Evolutionary conservation across 2,113 vertebrate genomes (phyloP).

Genomic region (Eira barbara): DNA sequence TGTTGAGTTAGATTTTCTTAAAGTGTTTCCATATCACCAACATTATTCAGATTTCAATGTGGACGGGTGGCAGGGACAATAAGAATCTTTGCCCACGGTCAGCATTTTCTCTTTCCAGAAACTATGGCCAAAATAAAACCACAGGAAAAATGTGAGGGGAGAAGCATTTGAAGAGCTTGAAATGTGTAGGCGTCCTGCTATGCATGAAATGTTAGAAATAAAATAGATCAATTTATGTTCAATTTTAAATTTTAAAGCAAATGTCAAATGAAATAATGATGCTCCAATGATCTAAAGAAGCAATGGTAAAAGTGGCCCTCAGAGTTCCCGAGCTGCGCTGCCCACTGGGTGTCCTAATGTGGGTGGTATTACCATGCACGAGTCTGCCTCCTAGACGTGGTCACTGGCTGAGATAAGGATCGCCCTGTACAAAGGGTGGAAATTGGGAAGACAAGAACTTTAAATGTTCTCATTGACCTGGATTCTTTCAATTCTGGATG

Average conservation of each 20-base stretch:
- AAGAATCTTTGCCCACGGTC: neutral
- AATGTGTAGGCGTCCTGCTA: neutral
- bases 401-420: neutral
- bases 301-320: neutral
- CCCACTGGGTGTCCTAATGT: neutral
- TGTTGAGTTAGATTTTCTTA: neutral
- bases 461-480: neutral
- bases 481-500: neutral
- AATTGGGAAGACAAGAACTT: neutral
- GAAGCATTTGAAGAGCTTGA: neutral
- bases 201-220: neutral
- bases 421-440: neutral
- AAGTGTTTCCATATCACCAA: neutral
- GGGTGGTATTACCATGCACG: fast-evolving
- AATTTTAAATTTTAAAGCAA: neutral
- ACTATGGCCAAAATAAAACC: neutral
- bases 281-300: neutral
- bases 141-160: neutral
- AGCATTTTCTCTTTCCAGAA: neutral
- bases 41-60: neutral
- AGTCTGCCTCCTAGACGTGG: fast-evolving
- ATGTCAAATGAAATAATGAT: neutral
- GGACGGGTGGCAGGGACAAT: no score
- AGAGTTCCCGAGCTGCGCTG: neutral
- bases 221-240: neutral